Base-by-base conservation (phyloP, 1,140 invertebrate species). In the Mycetomoellerius zeteki region DNA sequence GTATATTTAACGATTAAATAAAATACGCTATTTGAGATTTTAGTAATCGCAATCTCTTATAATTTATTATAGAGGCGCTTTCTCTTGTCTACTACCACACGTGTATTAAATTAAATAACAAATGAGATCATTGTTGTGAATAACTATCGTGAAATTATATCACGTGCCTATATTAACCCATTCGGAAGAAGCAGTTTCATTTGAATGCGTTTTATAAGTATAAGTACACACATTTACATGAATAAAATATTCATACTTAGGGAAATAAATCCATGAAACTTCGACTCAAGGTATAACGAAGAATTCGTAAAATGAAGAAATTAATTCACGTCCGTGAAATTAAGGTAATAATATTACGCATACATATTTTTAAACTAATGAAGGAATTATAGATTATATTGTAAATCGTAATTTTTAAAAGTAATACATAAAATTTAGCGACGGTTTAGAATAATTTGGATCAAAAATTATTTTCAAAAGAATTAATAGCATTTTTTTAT, bases 171-270 rank as follows among this genome's bases (percentile, higher is more conserved):
- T 77, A 43, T 10, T 64, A 64, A 77, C 19, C 37, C 19, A 77
- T 64, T 77, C 37, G 37, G 21, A 77, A n/a, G 75, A 47, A 64
- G 37, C 37, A 0, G 19, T 64, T 62, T 77, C 19, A 62, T 43
- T 47, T 47, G 37, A 77, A 77, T 77, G 16, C 75, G 37, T 14
- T 77, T 43, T n/a, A 64, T 47, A 37, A 37, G 7, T 37, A 47
- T 12, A 52, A 52, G 12, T 30, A n/a, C 24, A 43, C 21, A 30
- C 24, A 30, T 47, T 62, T 47, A 64, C 21, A 64, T 64, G 24
- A 64, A 27, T 64, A 77, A 75, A 75, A 56, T 21, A 75, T 75
- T 58, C 30, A 8, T 75, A 73, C 65, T 67, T 24, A 8, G 65
- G 65, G 37, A 58, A 58, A 75, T 58, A 75, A 75, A 58, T 21